A percentile compares a stretch with the other conserved stretches of the same genome.
Conservation (phyloP, 2,888 invertebrate species). For the Dysmachus trigonus region DNA sequence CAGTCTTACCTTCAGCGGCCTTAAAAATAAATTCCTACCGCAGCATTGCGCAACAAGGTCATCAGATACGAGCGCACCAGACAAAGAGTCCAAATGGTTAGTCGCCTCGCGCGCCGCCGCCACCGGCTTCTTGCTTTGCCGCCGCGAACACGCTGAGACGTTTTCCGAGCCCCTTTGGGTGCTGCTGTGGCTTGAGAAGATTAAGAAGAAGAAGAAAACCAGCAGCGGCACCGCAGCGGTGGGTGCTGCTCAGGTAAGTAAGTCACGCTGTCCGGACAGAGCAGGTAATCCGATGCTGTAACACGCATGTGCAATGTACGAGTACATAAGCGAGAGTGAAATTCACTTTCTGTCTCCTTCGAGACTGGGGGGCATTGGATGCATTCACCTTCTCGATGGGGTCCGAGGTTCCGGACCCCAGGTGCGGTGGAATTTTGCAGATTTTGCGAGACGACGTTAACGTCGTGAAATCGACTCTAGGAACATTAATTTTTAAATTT, state of each 20-base stretch:
- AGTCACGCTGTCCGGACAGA: background rate
- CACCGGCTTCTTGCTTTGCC: too few relatives aligned
- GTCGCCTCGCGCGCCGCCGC: background rate
- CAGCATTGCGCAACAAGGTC: constrained; percentile 19
- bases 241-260: constrained; percentile 13
- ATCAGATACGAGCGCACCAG: constrained; percentile 1
- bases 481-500: too few relatives aligned
- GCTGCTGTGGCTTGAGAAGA: background rate
- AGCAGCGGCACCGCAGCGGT: background rate
- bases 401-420: background rate
- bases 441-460: too few relatives aligned
- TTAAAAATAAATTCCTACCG: constrained; percentile 25
- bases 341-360: constrained; percentile 16
- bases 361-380: background rate
- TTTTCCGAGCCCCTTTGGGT: background rate
- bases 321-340: constrained; percentile 15
- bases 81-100: constrained; percentile 19
- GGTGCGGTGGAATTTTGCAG: background rate
- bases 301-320: background rate
- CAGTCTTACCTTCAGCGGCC: background rate
- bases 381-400: background rate
- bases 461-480: too few relatives aligned
- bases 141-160: background rate
- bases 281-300: constrained; percentile 4
- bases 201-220: background rate